Percentiles rank a stretch among this genome's conserved stretches.
These are phyloP conservation scores for Anthoptus insignis DNA, from an alignment of 2,888 invertebrate species.

Conservation along the genomic window DNA sequence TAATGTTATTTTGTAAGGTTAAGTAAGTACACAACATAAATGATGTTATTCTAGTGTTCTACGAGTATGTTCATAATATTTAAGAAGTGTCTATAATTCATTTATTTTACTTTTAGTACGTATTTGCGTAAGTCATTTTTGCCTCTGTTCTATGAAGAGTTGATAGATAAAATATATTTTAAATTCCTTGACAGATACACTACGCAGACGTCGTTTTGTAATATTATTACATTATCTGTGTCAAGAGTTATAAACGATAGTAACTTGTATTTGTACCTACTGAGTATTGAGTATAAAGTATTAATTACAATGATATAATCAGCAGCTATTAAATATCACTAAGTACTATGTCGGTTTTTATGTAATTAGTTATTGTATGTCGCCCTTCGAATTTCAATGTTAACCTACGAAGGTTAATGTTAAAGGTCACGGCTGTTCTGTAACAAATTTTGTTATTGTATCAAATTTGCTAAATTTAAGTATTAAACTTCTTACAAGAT, in stretches of 20 bases:
- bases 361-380: background rate
- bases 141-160: slow-evolving; percentile 1
- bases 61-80: too few relatives aligned
- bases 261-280: background rate
- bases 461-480: background rate
- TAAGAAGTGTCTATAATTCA: too few relatives aligned
- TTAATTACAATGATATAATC: slow-evolving; percentile 7
- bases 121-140: background rate
- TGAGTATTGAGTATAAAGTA: background rate
- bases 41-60: too few relatives aligned
- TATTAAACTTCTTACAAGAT: too few relatives aligned
- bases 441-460: background rate
- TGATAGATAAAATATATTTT: slow-evolving; percentile 45
- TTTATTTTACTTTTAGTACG: background rate
- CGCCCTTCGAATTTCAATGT: background rate
- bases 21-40: too few relatives aligned
- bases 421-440: background rate
- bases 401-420: background rate
- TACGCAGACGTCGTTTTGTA: slow-evolving; percentile 56
- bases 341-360: too few relatives aligned
- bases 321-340: too few relatives aligned
- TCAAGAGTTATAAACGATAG: slow-evolving; percentile 60
- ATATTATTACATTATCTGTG: slow-evolving; percentile 60
- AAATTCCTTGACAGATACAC: slow-evolving; percentile 59
- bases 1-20: too few relatives aligned